phyloP scores from a whole-genome alignment of 2,797 vertebrate species.

The Tokudaia muenninki region DNA sequence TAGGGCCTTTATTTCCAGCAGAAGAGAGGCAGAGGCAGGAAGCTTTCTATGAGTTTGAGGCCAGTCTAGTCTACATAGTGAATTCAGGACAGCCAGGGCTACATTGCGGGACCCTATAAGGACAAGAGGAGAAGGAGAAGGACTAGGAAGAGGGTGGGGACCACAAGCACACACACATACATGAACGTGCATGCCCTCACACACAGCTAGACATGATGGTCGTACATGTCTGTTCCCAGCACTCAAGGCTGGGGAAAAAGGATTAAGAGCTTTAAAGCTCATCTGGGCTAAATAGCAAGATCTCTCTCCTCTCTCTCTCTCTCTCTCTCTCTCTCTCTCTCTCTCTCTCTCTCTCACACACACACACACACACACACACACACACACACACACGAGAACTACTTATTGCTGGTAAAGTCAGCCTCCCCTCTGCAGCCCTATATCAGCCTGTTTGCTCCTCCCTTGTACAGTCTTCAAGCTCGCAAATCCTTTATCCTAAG shows the following conservation, averaged over 20 bases:
- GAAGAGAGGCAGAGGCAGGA: background rate
- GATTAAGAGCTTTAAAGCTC: background rate
- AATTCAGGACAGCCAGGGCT: background rate
- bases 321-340: too few species aligned
- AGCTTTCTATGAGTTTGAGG: background rate
- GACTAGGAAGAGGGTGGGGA: background rate
- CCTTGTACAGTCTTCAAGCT: constrained; percentile 2
- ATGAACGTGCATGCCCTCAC: background rate
- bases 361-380: background rate
- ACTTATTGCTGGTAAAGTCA: constrained; percentile 34
- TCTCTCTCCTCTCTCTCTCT: background rate
- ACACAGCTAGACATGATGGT: too few species aligned
- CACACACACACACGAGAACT: constrained; percentile 40
- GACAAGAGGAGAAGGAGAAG: background rate
- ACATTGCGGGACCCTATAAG: background rate
- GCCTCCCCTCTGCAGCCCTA: background rate
- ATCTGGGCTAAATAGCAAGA: background rate
- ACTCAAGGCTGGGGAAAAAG: background rate
- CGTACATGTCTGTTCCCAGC: background rate
- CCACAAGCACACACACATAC: background rate
- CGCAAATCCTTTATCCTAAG: constrained; percentile 29
- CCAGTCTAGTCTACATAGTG: background rate
- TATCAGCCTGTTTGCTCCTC: background rate
- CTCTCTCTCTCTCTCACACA: too few species aligned
- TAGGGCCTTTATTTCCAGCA: background rate